Evolutionary conservation across 1,140 invertebrate genomes (phyloP).

Genomic region (Nautilus pompilius): DNA sequence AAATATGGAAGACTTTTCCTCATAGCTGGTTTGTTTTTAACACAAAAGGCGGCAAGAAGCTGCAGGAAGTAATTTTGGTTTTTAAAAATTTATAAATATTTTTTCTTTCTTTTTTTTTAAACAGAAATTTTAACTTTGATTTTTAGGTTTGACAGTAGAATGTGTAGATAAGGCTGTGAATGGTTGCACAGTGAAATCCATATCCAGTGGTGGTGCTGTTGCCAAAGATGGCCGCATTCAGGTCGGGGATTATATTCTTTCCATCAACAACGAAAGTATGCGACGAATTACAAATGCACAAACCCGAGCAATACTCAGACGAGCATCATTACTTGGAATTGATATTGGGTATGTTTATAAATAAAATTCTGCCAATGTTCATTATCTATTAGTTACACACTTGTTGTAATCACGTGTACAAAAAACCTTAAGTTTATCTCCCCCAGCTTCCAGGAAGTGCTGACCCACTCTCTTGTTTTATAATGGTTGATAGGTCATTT

Average conservation of each 20-base stretch:
- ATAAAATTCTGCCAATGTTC: too few species aligned
- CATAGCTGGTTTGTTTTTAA: too few species aligned
- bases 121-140: constrained; percentile 2
- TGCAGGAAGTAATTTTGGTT: too few species aligned
- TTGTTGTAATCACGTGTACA: too few species aligned
- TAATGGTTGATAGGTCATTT: too few species aligned
- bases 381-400: too few species aligned
- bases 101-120: background rate
- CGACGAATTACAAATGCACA: constrained; percentile 64
- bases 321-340: constrained; percentile 62
- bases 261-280: constrained; percentile 67
- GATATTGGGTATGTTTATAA: constrained; percentile 61
- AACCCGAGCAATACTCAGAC: constrained; percentile 63
- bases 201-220: constrained; percentile 61
- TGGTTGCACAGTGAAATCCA: constrained; percentile 64
- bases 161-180: constrained; percentile 64
- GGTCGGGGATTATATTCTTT: constrained; percentile 57
- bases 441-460: too few species aligned
- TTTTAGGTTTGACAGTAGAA: constrained; percentile 61
- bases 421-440: too few species aligned
- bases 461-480: too few species aligned
- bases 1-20: too few species aligned
- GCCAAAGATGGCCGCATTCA: constrained; percentile 62
- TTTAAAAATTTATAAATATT: too few species aligned
- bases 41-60: too few species aligned